Conservation (phyloP, 2,888 invertebrate genomes). For the Trichopoda pennipes region DNA sequence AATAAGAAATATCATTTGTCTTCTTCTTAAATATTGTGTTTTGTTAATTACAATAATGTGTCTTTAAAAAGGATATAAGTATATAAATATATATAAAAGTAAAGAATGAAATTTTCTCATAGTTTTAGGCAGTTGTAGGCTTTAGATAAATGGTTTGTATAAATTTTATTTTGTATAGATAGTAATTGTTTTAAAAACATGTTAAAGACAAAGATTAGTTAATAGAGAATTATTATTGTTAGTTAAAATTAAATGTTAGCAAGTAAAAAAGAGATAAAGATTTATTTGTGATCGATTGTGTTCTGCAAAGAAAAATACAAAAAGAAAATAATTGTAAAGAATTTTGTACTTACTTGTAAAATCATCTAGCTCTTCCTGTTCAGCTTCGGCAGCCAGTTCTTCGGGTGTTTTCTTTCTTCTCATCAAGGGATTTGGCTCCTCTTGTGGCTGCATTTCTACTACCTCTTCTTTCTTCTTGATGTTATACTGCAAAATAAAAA, state of each 20-base stretch:
- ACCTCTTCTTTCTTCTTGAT: constrained; percentile 98
- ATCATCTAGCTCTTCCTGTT: constrained; percentile 96
- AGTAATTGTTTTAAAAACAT: background rate
- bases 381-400: constrained; percentile 97
- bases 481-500: constrained; percentile 93
- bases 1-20: constrained; percentile 7
- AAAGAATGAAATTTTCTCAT: background rate
- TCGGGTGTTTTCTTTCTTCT: constrained; percentile 99
- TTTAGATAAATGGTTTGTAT: background rate
- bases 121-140: constrained; percentile 19
- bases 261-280: constrained; percentile 29
- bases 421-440: constrained; percentile 96
- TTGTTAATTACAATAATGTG: background rate
- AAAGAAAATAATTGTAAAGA: constrained; percentile 23
- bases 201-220: constrained; percentile 17
- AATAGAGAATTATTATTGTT: constrained; percentile 7
- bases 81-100: constrained; percentile 4
- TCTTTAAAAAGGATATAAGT: constrained; percentile 2
- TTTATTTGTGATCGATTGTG: constrained; percentile 29
- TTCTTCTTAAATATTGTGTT: background rate
- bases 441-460: constrained; percentile 88
- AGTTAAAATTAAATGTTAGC: constrained; percentile 11
- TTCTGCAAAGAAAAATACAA: constrained; percentile 59
- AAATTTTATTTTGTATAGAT: background rate
- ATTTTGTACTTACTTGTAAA: constrained; percentile 90